Conservation (phyloP, 2,888 invertebrate species). For the Lasioglossum figueresi region DNA sequence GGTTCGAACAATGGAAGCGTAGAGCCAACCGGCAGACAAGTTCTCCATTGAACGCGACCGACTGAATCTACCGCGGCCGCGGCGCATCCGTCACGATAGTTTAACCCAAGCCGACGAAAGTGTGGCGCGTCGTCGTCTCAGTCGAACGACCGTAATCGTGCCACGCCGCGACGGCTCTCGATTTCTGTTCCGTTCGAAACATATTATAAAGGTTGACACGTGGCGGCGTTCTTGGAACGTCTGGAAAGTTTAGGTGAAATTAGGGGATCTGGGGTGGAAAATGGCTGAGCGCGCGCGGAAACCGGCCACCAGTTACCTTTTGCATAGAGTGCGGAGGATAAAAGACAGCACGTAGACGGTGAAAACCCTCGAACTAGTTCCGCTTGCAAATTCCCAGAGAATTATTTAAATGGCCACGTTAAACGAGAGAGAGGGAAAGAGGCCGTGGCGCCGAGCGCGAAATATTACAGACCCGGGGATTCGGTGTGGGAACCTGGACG, state of each 20-base stretch:
- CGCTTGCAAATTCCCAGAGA: conserved; percentile 42
- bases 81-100: conserved; percentile 43
- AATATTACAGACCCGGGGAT: conserved; percentile 29
- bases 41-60: conserved; percentile 37
- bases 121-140: conserved; percentile 30
- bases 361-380: conserved; percentile 53
- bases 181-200: conserved; percentile 25
- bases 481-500: conserved; percentile 25
- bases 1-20: conserved; percentile 27
- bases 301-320: not conserved
- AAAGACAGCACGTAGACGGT: conserved; percentile 43
- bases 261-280: not conserved
- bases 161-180: conserved; percentile 25
- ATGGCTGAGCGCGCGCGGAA: not conserved
- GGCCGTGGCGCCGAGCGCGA: not conserved
- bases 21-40: conserved; percentile 19
- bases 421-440: not conserved
- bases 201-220: conserved; percentile 30
- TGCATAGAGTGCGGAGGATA: conserved; percentile 43
- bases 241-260: conserved; percentile 58
- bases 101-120: conserved; percentile 48
- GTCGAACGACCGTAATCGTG: conserved; percentile 30
- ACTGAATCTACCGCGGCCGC: conserved; percentile 25
- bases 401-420: conserved; percentile 59
- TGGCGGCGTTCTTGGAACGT: conserved; percentile 23